These are phyloP conservation scores for Patella depressa DNA, from an alignment of 2,888 invertebrate genomes.

Conservation along the genomic window DNA sequence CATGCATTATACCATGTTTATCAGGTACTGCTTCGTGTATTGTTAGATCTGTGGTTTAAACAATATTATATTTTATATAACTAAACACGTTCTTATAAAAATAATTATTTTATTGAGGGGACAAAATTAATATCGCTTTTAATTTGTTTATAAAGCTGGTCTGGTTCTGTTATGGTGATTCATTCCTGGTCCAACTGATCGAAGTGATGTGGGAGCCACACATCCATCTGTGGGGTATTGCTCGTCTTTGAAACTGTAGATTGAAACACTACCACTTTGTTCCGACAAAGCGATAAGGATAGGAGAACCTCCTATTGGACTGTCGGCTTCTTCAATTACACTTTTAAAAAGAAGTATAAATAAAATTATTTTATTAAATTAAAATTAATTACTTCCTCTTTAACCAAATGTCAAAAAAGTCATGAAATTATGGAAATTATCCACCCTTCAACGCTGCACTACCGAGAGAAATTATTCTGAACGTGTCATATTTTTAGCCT, in stretches of 20 bases:
- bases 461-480: too few relatives aligned
- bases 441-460: too few relatives aligned
- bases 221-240: conserved; percentile 8
- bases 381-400: too few relatives aligned
- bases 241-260: conserved; percentile 14
- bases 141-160: not conserved
- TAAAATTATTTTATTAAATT: too few relatives aligned
- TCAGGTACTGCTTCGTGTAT: too few relatives aligned
- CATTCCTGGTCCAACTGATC: not conserved
- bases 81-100: too few relatives aligned
- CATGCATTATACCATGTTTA: too few relatives aligned
- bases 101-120: too few relatives aligned
- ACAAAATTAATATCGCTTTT: not conserved
- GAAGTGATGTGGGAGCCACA: not conserved
- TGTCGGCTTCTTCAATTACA: not conserved
- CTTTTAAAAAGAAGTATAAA: not conserved
- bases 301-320: not conserved
- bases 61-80: too few relatives aligned
- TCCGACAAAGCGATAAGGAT: conserved; percentile 16
- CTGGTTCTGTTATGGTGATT: not conserved
- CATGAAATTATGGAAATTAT: too few relatives aligned
- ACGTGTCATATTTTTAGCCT: not conserved
- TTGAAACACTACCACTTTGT: conserved; percentile 15
- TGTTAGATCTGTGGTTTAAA: too few relatives aligned
- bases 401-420: too few relatives aligned